Percentiles rank a stretch among this genome's conserved stretches.
phyloP scores from a whole-genome alignment of 2,113 vertebrate genomes.

The Austrofundulus limnaeus region DNA sequence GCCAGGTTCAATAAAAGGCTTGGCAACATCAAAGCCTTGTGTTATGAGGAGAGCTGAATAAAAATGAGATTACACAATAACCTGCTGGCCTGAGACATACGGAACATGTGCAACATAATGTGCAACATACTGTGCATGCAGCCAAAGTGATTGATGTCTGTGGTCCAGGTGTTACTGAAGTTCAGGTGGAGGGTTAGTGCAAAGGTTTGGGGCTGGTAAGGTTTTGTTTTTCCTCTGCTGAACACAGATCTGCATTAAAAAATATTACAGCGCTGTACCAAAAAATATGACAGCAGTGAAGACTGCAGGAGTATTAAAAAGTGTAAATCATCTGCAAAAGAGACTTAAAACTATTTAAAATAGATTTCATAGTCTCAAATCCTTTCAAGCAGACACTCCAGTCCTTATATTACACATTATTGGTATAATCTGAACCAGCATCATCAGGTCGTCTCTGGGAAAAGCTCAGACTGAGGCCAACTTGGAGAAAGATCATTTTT shows the following conservation, averaged over 20 bases:
- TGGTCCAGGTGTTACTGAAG: conserved; percentile 4
- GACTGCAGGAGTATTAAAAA: neutral
- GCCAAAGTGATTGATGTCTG: neutral
- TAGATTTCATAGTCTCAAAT: neutral
- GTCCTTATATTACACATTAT: neutral
- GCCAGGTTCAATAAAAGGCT: conserved; percentile 59
- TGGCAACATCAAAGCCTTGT: conserved; percentile 63
- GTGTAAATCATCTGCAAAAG: neutral
- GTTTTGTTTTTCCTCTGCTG: neutral
- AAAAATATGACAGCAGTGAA: neutral
- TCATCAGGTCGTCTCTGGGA: neutral
- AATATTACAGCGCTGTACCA: neutral
- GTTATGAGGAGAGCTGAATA: conserved; percentile 60
- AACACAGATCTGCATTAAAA: neutral
- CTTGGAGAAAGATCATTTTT: neutral
- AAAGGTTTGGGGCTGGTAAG: conserved; percentile 12
- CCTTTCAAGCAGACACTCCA: neutral
- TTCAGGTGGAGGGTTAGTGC: conserved; percentile 7
- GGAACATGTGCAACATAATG: neutral
- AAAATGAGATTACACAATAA: conserved; percentile 46
- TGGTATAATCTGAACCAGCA: neutral
- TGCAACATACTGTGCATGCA: neutral
- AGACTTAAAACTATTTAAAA: neutral
- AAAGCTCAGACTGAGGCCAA: neutral
- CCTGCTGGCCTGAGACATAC: conserved; percentile 1